Evolutionary conservation across 2,888 invertebrate species (phyloP), one percentile per base, ranked within the genome.

Genomic region (Eupelmus urozonus): DNA sequence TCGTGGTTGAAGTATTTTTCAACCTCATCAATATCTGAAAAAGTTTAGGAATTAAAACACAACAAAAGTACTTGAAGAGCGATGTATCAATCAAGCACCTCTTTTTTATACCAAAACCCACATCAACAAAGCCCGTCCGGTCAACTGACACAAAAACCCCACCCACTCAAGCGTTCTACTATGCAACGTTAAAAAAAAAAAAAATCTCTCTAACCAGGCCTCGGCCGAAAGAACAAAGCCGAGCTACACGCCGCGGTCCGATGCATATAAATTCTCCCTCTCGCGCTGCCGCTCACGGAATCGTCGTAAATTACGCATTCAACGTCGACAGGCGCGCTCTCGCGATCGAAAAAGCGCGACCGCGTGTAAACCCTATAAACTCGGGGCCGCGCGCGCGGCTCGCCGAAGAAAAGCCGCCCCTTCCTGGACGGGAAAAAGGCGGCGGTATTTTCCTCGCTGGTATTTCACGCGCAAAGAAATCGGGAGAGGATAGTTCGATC

Each of bases 251-350:
- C 7, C 18, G 34, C 57, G 34, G 7, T 34, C 34, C 34, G 34
- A 9, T 34, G 34, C 9, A 34, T 34, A 34, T 34, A 34, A 34
- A 34, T 34, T 34, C 34, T 34, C 9, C 9, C 40, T 20, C 62
- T 49, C 45, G 0, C 65, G 7, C 55, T 1, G 55, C 23, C 55
- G n/a, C 49, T 49, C 2, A 34, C 57, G 27, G 27, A 25, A 27
- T 25, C 57, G 29, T 62, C 25, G 20, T 69, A 69, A 55, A 69
- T 57, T 69, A 69, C 67, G 25, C 25, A 69, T 69, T 55, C 23
- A 57, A 9, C 53, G 16, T 53, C 11, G 34, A 53, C 49, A 5
- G 18, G 11, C 42, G 9, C 34, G 34, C 13, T 40, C 49, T 27
- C 49, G 49, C 65, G 65, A 49, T 49, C 49, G 45, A 27, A 45